These are phyloP conservation scores for Anguilla marmorata DNA, from an alignment of 2,797 vertebrate species.

Conservation along the genomic window DNA sequence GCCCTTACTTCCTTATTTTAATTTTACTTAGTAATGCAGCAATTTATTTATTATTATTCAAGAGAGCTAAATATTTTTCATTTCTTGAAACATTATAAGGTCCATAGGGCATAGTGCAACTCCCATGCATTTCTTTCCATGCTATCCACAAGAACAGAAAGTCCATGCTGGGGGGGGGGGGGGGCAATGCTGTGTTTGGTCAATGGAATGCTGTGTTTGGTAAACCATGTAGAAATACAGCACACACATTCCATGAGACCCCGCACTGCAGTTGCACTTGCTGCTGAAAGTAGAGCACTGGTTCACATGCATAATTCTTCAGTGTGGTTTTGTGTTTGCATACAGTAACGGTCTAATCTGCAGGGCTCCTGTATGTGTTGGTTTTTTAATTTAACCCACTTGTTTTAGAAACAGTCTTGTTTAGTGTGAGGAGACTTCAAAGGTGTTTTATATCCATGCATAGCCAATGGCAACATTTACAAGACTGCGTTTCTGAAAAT, in stretches of 20 bases:
- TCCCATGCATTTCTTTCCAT: not conserved
- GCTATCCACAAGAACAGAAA: not conserved
- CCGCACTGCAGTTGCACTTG: not conserved
- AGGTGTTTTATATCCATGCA: constrained; percentile 3
- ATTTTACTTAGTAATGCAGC: no score
- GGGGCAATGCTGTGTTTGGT: no score
- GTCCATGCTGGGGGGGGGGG: not conserved
- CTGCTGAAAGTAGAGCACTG: not conserved
- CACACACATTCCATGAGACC: not conserved
- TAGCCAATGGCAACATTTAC: constrained; percentile 4
- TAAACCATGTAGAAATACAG: not conserved
- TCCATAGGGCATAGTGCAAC: not conserved
- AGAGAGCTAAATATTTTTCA: no score
- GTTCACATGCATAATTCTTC: not conserved
- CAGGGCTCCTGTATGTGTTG: not conserved
- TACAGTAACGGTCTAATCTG: not conserved
- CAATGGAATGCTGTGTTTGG: not conserved
- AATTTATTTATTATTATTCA: no score
- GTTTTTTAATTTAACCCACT: not conserved
- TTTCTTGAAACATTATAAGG: no score
- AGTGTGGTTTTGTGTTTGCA: not conserved
- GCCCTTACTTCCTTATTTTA: no score
- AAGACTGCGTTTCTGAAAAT: not conserved
- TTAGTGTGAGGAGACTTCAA: not conserved
- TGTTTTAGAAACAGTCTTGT: not conserved